Evolutionary conservation across 2,113 vertebrate species (phyloP).

Genomic region (Neodontobutis hainanensis): DNA sequence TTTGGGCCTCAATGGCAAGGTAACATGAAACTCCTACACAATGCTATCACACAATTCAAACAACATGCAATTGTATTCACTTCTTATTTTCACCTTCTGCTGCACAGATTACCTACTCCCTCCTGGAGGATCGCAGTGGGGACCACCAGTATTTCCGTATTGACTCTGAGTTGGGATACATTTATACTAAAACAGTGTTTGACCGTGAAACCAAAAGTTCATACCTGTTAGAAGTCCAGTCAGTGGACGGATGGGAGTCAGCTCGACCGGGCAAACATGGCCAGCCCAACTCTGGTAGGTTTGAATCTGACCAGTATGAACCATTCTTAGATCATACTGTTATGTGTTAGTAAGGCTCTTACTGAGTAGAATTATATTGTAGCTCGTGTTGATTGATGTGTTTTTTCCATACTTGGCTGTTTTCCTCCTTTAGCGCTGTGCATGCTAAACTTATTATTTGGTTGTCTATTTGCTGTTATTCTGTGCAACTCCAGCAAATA

Average conservation of each 20-base stretch:
- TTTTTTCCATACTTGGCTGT: too few relatives aligned
- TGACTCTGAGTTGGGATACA: slow-evolving; percentile 82
- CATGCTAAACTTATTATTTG: too few relatives aligned
- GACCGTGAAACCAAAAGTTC: slow-evolving; percentile 88
- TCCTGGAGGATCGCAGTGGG: slow-evolving; percentile 84
- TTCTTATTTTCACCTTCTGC: not conserved
- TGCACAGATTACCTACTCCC: slow-evolving; percentile 84
- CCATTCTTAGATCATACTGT: too few relatives aligned
- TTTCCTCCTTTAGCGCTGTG: too few relatives aligned
- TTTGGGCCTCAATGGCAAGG: slow-evolving; percentile 86
- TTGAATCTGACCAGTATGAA: too few relatives aligned
- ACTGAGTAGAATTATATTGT: too few relatives aligned
- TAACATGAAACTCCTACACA: slow-evolving; percentile 32
- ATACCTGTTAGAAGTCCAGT: slow-evolving; percentile 88
- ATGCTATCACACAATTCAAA: not conserved
- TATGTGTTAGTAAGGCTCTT: too few relatives aligned
- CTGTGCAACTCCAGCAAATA: too few relatives aligned
- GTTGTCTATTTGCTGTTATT: too few relatives aligned
- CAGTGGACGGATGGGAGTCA: slow-evolving; percentile 86
- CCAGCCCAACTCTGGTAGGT: slow-evolving; percentile 87
- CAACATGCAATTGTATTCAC: not conserved
- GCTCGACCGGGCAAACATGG: slow-evolving; percentile 86
- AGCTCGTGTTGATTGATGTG: too few relatives aligned
- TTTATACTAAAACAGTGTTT: slow-evolving; percentile 85
- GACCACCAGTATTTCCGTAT: slow-evolving; percentile 85